These are phyloP conservation scores for Stegana nigrithorax DNA, from an alignment of 2,888 invertebrate species.

Conservation along the genomic window DNA sequence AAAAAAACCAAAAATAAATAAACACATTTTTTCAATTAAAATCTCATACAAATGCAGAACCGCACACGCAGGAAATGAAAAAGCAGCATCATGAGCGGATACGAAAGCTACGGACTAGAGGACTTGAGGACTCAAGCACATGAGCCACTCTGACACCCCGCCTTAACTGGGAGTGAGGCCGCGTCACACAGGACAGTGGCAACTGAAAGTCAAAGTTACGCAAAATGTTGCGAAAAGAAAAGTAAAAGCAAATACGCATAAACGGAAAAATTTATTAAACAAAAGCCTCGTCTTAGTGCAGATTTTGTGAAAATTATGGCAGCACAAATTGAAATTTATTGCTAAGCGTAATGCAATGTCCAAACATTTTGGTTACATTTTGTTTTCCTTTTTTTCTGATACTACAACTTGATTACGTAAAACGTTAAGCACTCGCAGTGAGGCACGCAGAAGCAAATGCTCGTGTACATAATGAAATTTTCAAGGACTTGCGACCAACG, in stretches of 20 bases:
- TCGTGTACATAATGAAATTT: not conserved
- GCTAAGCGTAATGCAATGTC: not conserved
- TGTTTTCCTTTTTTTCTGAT: too few species aligned
- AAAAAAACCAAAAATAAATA: not conserved
- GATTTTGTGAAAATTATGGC: not conserved
- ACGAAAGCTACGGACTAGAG: too few species aligned
- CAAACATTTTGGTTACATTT: not conserved
- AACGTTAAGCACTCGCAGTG: conserved; percentile 15
- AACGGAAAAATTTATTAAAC: not conserved
- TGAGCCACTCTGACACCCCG: too few species aligned
- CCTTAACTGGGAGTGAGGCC: too few species aligned
- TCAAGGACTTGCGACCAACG: conserved; percentile 15
- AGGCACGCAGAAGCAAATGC: not conserved
- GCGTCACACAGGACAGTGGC: too few species aligned
- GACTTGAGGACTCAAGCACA: too few species aligned
- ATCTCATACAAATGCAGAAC: too few species aligned
- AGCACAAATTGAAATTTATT: conserved; percentile 3
- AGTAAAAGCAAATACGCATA: not conserved
- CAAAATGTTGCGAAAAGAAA: not conserved
- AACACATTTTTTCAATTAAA: too few species aligned
- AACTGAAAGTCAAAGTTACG: not conserved
- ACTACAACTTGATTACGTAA: conserved; percentile 25
- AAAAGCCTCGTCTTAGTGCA: not conserved
- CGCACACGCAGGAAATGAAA: too few species aligned
- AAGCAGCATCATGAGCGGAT: too few species aligned